A percentile compares a stretch with the other conserved stretches of the same genome.
Conservation (phyloP, 2,113 vertebrate species). For the Baryphthengus martii region DNA sequence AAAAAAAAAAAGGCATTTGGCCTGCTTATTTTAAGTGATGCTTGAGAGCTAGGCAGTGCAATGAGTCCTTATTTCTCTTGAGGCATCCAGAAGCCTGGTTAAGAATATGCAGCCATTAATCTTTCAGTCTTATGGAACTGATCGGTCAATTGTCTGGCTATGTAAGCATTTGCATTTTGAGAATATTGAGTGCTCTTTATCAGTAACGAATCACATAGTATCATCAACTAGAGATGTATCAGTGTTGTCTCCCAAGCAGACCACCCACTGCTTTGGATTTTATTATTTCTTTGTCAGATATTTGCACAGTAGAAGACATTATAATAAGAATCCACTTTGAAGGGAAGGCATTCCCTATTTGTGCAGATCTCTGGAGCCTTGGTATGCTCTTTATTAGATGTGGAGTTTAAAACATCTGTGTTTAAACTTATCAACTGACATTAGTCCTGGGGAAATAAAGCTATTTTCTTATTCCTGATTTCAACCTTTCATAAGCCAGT, state of each 20-base stretch:
- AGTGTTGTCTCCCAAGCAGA: background rate
- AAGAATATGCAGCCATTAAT: background rate
- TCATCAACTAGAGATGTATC: background rate
- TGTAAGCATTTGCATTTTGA: slow-evolving; percentile 23
- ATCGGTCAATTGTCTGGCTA: background rate
- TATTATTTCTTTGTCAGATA: background rate
- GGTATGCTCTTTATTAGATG: background rate
- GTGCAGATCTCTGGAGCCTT: background rate
- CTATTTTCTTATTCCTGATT: slow-evolving; percentile 31
- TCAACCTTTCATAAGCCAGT: slow-evolving; percentile 36
- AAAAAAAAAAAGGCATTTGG: background rate
- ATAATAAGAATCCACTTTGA: background rate
- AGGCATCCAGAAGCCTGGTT: background rate
- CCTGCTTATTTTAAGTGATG: background rate
- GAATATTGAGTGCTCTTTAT: background rate
- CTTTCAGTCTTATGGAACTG: background rate
- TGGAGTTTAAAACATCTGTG: slow-evolving; percentile 35
- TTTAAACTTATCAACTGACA: slow-evolving; percentile 26
- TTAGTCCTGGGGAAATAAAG: slow-evolving; percentile 13
- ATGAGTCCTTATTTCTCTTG: background rate
- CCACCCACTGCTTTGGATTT: background rate
- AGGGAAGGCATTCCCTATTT: background rate
- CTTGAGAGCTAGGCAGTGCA: background rate
- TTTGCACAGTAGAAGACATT: background rate
- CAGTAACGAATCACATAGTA: background rate